A percentile compares a stretch with the other conserved stretches of the same genome.
These are phyloP conservation scores for Oconnorella tubifera DNA, from an alignment of 2,888 invertebrate species.

Conservation along the genomic window DNA sequence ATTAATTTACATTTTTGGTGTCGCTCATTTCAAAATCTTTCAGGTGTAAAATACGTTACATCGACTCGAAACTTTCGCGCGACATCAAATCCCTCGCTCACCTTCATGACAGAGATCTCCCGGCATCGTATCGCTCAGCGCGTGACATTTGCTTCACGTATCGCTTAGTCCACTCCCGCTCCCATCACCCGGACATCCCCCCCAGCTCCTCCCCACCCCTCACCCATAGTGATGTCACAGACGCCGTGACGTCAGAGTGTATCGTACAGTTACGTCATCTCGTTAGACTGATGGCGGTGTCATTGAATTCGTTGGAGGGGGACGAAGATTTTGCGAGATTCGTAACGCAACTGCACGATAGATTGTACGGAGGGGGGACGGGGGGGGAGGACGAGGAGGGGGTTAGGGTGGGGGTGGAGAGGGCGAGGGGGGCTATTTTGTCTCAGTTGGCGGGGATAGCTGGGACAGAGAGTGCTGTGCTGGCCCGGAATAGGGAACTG, in stretches of 20 bases:
- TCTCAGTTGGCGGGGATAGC: neutral
- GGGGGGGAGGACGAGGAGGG: conserved; percentile 26
- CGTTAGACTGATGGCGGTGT: conserved; percentile 30
- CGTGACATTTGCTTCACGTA: conserved; percentile 34
- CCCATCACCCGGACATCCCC: conserved; percentile 32
- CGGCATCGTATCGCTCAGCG: conserved; percentile 31
- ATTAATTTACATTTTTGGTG: no score
- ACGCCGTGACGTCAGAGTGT: conserved; percentile 21
- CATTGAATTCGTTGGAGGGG: conserved; percentile 26
- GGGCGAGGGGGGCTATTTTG: neutral
- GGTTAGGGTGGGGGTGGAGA: conserved; percentile 17
- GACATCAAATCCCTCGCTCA: conserved; percentile 21
- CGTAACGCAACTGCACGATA: conserved; percentile 32
- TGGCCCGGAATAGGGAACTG: conserved; percentile 29
- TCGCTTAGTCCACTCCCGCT: conserved; percentile 29
- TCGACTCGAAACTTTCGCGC: conserved; percentile 34
- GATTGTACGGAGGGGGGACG: conserved; percentile 27
- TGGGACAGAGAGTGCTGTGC: neutral
- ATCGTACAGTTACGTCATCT: conserved; percentile 32
- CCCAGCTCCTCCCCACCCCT: conserved; percentile 16
- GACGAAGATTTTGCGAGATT: conserved; percentile 36
- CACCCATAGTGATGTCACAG: neutral
- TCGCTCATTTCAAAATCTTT: no score
- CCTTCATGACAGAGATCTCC: conserved; percentile 28
- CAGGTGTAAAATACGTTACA: conserved; percentile 31